Percentiles rank a stretch among this genome's conserved stretches.
phyloP scores from a whole-genome alignment of 2,113 vertebrate species.

The Rhinolophus ferrumequinum region DNA sequence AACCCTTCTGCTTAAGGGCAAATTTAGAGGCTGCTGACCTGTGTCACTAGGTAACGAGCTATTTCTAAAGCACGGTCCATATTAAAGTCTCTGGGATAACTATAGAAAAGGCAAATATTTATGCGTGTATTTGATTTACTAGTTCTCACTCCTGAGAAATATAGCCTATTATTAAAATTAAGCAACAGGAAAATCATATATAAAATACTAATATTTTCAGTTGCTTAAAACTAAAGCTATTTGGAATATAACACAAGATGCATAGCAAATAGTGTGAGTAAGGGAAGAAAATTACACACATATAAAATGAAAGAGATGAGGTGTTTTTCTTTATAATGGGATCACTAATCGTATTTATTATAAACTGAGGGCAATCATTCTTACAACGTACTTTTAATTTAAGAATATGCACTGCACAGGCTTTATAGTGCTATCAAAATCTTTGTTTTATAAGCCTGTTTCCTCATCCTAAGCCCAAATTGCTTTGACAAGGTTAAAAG shows the following conservation, averaged over 20 bases:
- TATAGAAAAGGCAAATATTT: neutral
- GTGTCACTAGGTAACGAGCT: neutral
- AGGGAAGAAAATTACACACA: neutral
- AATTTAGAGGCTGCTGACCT: neutral
- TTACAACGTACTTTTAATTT: conserved; percentile 7
- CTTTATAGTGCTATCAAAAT: conserved; percentile 42
- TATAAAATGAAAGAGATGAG: neutral
- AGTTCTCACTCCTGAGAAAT: neutral
- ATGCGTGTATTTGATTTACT: neutral
- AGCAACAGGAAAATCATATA: neutral
- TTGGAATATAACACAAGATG: neutral
- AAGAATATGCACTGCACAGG: neutral
- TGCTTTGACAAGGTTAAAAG: neutral
- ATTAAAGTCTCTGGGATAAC: neutral
- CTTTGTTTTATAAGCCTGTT: conserved; percentile 49
- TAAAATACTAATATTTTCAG: neutral
- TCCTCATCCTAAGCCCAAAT: neutral
- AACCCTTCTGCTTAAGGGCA: neutral
- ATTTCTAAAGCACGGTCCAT: neutral
- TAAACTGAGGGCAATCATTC: neutral
- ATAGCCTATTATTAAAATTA: neutral
- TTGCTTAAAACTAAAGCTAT: neutral
- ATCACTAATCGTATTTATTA: conserved; percentile 43
- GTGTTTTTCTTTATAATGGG: neutral
- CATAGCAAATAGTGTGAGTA: neutral